A percentile compares a stretch with the other conserved stretches of the same genome.
Conservation (phyloP, 2,888 invertebrate species). For the Diarsia rubi region DNA sequence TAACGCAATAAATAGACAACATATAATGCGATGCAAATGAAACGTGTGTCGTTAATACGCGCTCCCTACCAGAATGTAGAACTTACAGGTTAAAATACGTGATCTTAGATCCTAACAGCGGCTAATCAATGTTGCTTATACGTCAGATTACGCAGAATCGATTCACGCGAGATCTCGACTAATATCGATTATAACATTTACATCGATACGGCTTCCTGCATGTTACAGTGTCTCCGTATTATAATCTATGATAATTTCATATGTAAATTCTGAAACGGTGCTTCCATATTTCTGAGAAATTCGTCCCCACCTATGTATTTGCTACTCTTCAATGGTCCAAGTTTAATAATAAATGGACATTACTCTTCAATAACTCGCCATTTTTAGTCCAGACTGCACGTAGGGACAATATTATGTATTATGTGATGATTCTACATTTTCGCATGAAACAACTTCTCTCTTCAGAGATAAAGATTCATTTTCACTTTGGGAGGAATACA, state of each 20-base stretch:
- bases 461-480: background rate
- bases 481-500: background rate
- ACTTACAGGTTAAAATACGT: constrained; percentile 77
- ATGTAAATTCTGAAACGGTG: constrained; percentile 80
- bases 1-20: constrained; percentile 81
- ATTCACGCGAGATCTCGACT: constrained; percentile 81
- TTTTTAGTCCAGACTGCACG: constrained; percentile 19
- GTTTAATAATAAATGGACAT: constrained; percentile 49
- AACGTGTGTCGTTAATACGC: constrained; percentile 78
- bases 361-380: constrained; percentile 46
- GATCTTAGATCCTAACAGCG: constrained; percentile 77
- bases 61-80: constrained; percentile 72
- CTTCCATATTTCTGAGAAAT: constrained; percentile 74
- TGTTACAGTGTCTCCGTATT: constrained; percentile 72
- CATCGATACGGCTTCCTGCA: constrained; percentile 80
- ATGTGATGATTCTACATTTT: constrained; percentile 5
- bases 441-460: background rate
- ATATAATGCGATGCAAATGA: constrained; percentile 85
- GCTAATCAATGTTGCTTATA: constrained; percentile 83
- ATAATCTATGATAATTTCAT: constrained; percentile 83
- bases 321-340: constrained; percentile 48
- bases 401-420: background rate
- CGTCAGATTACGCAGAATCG: constrained; percentile 84
- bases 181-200: constrained; percentile 87
- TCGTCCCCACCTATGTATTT: constrained; percentile 65